Evolutionary conservation across 1,140 invertebrate species (phyloP).

Genomic region (Lordiphosa clarofinis): DNA sequence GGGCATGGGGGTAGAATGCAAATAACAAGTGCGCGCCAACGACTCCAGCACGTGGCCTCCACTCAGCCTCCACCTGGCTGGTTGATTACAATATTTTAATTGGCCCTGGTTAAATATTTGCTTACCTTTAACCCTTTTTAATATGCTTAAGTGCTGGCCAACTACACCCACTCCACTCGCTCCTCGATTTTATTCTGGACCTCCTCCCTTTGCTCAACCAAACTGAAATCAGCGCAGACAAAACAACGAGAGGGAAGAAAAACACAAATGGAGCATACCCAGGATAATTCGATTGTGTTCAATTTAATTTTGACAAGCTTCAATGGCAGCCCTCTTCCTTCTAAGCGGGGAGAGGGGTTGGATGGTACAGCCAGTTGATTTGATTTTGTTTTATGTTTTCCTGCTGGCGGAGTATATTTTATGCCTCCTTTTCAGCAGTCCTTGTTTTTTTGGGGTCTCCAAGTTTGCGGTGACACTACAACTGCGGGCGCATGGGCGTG

Average conservation of each 20-base stretch:
- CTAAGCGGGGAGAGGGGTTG: conserved; percentile 7
- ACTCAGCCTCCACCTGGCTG: conserved; percentile 12
- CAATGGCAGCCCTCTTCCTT: conserved; percentile 33
- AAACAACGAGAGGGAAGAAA: conserved; percentile 14
- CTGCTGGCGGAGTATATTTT: conserved; percentile 46
- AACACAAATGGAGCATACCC: conserved; percentile 70
- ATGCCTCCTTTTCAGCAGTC: conserved; percentile 17
- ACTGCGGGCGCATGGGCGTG: conserved; percentile 27
- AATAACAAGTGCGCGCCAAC: conserved; percentile 30
- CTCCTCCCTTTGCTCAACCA: no score
- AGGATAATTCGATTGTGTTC: conserved; percentile 79
- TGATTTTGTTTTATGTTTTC: conserved; percentile 76
- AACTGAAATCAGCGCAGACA: conserved; percentile 35
- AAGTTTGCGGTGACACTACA: conserved; percentile 33
- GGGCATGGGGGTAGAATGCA: conserved; percentile 40
- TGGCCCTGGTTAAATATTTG: conserved; percentile 66
- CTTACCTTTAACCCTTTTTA: conserved; percentile 76
- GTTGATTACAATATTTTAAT: conserved; percentile 73
- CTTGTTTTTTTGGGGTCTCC: conserved; percentile 22
- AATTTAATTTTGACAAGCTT: conserved; percentile 80
- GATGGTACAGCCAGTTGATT: conserved; percentile 50
- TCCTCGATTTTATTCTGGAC: background rate
- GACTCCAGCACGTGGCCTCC: conserved; percentile 39
- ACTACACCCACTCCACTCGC: conserved; percentile 1
- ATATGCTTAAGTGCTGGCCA: conserved; percentile 60